Conservation (phyloP, 2,797 vertebrate genomes). For the Apogon hyalosoma region DNA sequence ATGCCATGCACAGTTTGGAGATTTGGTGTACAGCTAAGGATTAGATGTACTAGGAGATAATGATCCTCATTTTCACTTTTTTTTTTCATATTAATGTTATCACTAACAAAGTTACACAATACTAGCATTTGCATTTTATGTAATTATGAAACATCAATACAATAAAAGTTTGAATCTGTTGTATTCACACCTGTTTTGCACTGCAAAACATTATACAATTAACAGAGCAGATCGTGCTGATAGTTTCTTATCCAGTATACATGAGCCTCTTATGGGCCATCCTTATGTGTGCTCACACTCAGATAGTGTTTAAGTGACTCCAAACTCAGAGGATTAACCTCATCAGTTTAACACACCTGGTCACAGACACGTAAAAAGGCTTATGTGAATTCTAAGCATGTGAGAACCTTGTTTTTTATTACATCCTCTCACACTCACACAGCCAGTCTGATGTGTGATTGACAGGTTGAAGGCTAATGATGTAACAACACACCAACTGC, state of each 20-base stretch:
- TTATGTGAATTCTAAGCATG: slow-evolving; percentile 50
- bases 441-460: slow-evolving; percentile 35
- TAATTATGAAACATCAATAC: slow-evolving; percentile 12
- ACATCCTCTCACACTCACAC: slow-evolving; percentile 36
- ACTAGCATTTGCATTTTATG: slow-evolving; percentile 7
- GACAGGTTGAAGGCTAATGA: slow-evolving; percentile 43
- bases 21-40: not conserved
- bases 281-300: slow-evolving; percentile 9
- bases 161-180: not conserved
- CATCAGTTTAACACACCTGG: slow-evolving; percentile 37
- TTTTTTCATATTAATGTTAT: not conserved
- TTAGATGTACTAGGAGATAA: not conserved
- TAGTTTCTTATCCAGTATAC: not conserved
- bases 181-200: too few relatives aligned
- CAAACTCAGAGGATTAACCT: slow-evolving; percentile 51
- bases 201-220: slow-evolving; percentile 5
- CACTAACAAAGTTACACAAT: slow-evolving; percentile 7
- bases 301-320: slow-evolving; percentile 58
- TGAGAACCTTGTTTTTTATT: slow-evolving; percentile 43
- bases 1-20: not conserved
- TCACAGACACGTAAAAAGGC: slow-evolving; percentile 46
- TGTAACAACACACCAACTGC: slow-evolving; percentile 13
- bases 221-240: not conserved
- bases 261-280: not conserved
- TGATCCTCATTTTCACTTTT: not conserved